Evolutionary conservation across 2,797 vertebrate species (phyloP).

Genomic region (Ceyx erithaca): DNA sequence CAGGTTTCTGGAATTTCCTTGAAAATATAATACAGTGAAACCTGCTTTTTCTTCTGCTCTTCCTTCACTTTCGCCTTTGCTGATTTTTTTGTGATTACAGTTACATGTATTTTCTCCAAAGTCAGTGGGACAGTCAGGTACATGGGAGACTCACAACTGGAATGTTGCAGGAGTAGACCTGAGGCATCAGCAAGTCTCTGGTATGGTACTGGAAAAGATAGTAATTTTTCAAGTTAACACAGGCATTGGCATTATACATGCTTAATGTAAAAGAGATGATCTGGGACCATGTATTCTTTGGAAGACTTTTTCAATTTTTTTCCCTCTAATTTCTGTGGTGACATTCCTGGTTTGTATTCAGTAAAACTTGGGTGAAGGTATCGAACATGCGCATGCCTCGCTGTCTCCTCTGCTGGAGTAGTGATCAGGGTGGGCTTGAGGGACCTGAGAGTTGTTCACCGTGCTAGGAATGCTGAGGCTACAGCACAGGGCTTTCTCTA

Average conservation of each 20-base stretch:
- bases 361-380: background rate
- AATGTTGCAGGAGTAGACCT: background rate
- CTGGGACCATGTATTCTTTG: background rate
- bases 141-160: background rate
- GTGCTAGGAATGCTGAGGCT: background rate
- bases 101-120: background rate
- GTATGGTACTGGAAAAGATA: background rate
- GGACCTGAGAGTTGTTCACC: background rate
- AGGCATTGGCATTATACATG: background rate
- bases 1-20: background rate
- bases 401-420: background rate
- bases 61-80: background rate
- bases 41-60: background rate
- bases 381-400: fast-evolving
- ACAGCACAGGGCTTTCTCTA: background rate
- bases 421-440: background rate
- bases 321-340: fast-evolving
- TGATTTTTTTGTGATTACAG: background rate
- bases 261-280: background rate
- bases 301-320: background rate
- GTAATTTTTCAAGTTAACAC: background rate
- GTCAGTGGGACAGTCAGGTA: background rate
- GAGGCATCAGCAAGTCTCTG: background rate
- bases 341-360: background rate
- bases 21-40: background rate